A percentile compares a stretch with the other conserved stretches of the same genome.
These are phyloP conservation scores for Blennius ocellaris DNA, from an alignment of 2,113 vertebrate genomes.

Conservation along the genomic window DNA sequence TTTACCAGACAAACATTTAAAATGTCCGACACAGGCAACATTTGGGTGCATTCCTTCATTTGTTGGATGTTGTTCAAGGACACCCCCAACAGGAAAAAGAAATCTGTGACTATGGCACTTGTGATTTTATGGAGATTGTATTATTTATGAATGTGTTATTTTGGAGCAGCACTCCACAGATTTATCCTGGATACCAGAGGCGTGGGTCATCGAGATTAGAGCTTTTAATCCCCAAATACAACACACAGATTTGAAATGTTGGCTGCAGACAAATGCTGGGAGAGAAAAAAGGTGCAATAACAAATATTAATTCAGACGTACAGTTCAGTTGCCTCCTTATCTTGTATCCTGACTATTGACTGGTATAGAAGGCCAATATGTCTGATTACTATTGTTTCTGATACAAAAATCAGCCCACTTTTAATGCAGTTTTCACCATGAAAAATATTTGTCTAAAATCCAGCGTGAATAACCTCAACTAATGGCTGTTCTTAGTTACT, in stretches of 20 bases:
- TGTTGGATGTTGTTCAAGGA: background rate
- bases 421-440: conserved; percentile 3
- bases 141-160: conserved; percentile 12
- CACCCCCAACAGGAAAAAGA: background rate
- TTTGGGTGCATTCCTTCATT: background rate
- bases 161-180: conserved; percentile 3
- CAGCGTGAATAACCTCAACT: background rate
- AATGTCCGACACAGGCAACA: background rate
- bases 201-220: conserved; percentile 36
- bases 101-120: background rate
- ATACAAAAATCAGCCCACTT: background rate
- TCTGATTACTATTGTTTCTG: conserved; percentile 2
- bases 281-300: background rate
- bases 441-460: background rate
- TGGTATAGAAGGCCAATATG: background rate
- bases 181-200: conserved; percentile 19
- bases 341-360: background rate
- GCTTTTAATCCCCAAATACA: conserved; percentile 43
- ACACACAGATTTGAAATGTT: conserved; percentile 45
- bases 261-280: conserved; percentile 6
- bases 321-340: background rate
- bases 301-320: conserved; percentile 5
- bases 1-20: background rate
- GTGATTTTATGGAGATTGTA: conserved; percentile 1
- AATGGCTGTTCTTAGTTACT: background rate